Evolutionary conservation across 2,113 vertebrate species (phyloP).

Genomic region (Crocuta crocuta): DNA sequence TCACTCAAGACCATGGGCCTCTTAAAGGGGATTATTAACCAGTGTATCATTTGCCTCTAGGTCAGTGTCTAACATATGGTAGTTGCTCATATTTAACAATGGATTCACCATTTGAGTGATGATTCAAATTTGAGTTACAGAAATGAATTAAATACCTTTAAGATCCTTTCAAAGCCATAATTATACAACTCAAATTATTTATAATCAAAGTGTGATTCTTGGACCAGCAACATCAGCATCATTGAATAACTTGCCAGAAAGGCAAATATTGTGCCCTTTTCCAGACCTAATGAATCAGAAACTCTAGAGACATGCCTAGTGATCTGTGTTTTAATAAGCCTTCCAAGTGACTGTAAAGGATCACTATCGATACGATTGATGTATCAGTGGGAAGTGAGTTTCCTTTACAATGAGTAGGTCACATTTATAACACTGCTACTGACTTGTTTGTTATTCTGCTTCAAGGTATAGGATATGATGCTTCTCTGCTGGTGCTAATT

Average conservation of each 20-base stretch:
- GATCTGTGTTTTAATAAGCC: neutral
- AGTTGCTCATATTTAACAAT: conserved; percentile 43
- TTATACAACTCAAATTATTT: neutral
- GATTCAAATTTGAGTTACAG: conserved; percentile 54
- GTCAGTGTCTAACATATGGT: neutral
- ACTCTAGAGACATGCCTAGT: neutral
- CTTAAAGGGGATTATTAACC: neutral
- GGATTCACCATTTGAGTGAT: conserved; percentile 10
- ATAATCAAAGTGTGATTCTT: neutral
- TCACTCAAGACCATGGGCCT: neutral
- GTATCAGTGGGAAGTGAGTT: neutral
- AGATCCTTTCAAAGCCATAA: neutral
- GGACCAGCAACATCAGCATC: neutral
- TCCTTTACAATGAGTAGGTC: neutral
- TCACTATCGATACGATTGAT: neutral
- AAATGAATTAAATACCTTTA: conserved; percentile 21
- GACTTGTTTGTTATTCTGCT: neutral
- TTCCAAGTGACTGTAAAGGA: neutral
- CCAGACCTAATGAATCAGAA: neutral
- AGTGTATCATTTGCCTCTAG: neutral
- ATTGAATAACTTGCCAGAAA: neutral
- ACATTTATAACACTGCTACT: neutral
- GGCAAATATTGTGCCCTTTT: neutral
- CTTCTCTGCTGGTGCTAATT: neutral
- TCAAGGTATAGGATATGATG: neutral